These are phyloP conservation scores for Planiliza haematocheilus DNA, from an alignment of 2,113 vertebrate species.

Conservation along the genomic window DNA sequence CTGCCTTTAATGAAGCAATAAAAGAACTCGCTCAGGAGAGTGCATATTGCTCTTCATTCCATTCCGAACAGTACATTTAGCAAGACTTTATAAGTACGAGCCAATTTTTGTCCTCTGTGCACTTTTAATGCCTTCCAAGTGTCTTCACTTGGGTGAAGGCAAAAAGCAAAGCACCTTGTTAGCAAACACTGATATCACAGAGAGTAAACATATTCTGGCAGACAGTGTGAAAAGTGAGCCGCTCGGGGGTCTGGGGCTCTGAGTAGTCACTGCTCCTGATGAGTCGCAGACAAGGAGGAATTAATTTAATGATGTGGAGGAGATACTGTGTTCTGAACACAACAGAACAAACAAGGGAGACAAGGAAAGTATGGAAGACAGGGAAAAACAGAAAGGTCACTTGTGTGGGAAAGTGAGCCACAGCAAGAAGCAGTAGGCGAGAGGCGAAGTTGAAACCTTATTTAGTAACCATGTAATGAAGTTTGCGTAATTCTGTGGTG, in stretches of 20 bases:
- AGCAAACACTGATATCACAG: background rate
- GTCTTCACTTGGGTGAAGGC: background rate
- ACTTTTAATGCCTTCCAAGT: background rate
- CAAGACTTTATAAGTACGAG: conserved; percentile 21
- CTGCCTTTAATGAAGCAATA: conserved; percentile 46
- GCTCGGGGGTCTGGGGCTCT: background rate
- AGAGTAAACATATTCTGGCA: background rate
- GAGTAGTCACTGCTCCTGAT: background rate
- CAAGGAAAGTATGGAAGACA: background rate
- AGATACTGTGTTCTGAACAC: too few relatives aligned
- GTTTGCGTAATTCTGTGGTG: conserved; percentile 2
- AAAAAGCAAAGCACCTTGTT: conserved; percentile 2
- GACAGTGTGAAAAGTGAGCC: background rate
- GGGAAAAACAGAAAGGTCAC: conserved; percentile 36
- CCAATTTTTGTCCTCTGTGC: background rate
- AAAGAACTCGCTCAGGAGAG: conserved; percentile 28
- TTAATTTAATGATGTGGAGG: background rate
- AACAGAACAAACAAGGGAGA: background rate
- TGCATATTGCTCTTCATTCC: conserved; percentile 22
- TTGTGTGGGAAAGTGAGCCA: conserved; percentile 32
- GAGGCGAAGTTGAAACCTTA: conserved; percentile 27
- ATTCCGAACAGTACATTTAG: conserved; percentile 18
- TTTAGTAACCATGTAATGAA: conserved; percentile 35
- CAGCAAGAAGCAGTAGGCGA: background rate
- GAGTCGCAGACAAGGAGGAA: background rate